Evolutionary conservation across 2,113 vertebrate genomes (phyloP).

Genomic region (Corvus moneduloides): DNA sequence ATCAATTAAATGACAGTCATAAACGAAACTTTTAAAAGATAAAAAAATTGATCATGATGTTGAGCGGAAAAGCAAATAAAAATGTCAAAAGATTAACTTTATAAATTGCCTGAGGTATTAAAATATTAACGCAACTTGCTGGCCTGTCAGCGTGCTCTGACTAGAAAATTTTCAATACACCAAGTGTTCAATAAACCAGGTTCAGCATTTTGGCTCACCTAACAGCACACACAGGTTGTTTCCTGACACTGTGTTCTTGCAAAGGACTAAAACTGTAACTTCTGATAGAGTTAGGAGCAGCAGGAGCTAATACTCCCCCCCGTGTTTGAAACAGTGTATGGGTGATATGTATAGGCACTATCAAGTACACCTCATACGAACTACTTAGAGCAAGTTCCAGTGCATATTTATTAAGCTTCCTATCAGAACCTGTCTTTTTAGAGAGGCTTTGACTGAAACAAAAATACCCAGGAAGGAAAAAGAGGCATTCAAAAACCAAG

Average conservation of each 20-base stretch:
- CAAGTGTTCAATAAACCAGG: background rate
- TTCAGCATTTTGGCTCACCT: background rate
- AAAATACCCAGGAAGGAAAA: background rate
- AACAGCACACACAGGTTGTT: background rate
- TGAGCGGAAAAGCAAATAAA: conserved; percentile 54
- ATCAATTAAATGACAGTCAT: conserved; percentile 36
- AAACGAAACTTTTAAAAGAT: conserved; percentile 43
- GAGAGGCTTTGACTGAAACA: background rate
- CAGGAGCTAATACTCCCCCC: background rate
- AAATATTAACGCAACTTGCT: background rate
- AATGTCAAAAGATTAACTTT: conserved; percentile 25
- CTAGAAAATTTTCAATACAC: background rate
- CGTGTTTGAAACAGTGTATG: background rate
- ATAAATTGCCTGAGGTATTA: background rate
- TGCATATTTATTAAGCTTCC: background rate
- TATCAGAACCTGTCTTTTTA: background rate
- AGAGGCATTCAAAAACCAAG: background rate
- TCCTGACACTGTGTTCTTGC: background rate
- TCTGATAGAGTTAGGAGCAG: background rate
- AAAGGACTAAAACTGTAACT: background rate
- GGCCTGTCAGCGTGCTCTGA: background rate
- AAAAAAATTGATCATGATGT: conserved; percentile 44
- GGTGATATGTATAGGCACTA: background rate
- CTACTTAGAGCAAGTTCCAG: background rate
- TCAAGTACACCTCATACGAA: background rate